Conservation (phyloP, 2,888 invertebrate species). For the Epirrita christyi region DNA sequence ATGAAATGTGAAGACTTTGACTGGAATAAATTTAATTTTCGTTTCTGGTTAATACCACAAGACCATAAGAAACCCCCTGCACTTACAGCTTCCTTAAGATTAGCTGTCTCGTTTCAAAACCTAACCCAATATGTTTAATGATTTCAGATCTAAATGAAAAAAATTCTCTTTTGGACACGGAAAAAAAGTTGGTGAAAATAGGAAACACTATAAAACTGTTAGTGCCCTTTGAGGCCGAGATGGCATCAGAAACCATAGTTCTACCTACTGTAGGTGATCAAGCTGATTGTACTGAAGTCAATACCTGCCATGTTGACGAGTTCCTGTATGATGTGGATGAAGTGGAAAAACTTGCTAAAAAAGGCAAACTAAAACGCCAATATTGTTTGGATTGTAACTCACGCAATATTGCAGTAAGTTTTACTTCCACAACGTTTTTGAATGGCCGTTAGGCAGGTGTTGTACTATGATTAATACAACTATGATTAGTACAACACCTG, state of each 20-base stretch:
- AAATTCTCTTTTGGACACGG: slow-evolving; percentile 52
- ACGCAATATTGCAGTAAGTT: slow-evolving; percentile 61
- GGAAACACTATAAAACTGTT: slow-evolving; percentile 64
- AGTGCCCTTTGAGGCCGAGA: slow-evolving; percentile 70
- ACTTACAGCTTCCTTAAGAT: too few species aligned
- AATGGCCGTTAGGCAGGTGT: neutral
- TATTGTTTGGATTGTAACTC: slow-evolving; percentile 72
- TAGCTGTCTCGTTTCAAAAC: too few species aligned
- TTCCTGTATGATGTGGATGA: slow-evolving; percentile 88
- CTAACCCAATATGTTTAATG: too few species aligned
- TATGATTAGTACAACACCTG: too few species aligned
- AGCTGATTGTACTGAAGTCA: slow-evolving; percentile 79
- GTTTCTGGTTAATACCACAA: too few species aligned
- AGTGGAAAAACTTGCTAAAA: slow-evolving; percentile 74
- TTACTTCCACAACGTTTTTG: neutral
- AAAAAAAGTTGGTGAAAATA: slow-evolving; percentile 62
- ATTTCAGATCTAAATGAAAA: slow-evolving; percentile 63
- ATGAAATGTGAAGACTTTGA: too few species aligned
- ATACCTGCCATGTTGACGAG: slow-evolving; percentile 87
- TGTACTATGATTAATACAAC: too few species aligned
- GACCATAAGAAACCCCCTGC: too few species aligned
- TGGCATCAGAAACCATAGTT: slow-evolving; percentile 67
- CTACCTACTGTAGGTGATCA: slow-evolving; percentile 74
- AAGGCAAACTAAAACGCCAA: slow-evolving; percentile 63
- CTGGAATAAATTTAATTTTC: too few species aligned